Conservation (phyloP, 2,113 vertebrate species). For the Cisticola juncidis region DNA sequence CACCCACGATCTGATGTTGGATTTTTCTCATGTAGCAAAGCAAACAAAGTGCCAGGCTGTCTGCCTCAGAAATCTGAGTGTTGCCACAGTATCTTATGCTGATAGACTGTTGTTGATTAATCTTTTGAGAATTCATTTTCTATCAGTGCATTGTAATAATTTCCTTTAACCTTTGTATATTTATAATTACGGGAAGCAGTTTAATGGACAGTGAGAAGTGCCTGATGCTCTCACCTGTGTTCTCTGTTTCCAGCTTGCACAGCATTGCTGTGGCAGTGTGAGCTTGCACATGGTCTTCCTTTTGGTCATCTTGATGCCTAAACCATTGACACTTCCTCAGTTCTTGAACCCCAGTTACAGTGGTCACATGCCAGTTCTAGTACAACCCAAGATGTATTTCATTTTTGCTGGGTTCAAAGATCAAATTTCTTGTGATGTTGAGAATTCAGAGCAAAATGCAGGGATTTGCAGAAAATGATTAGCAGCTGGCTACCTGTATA, state of each 20-base stretch:
- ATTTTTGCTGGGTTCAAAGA: not conserved
- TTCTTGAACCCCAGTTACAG: not conserved
- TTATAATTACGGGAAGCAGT: constrained; percentile 16
- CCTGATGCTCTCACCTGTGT: constrained; percentile 15
- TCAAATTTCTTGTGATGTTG: not conserved
- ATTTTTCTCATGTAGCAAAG: not conserved
- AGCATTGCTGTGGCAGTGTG: not conserved
- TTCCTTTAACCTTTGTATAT: constrained; percentile 28
- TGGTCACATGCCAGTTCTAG: not conserved
- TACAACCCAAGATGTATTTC: not conserved
- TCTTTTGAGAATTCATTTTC: constrained; percentile 5
- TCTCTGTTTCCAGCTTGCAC: not conserved
- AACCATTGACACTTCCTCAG: not conserved
- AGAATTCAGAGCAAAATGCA: not conserved
- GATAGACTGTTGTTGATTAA: not conserved
- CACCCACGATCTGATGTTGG: not conserved
- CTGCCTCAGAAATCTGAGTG: not conserved
- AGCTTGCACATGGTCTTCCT: not conserved
- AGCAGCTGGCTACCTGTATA: not conserved
- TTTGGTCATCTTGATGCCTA: not conserved
- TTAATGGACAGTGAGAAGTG: not conserved
- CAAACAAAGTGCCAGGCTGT: not conserved
- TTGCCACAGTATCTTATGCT: not conserved
- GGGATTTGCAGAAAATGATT: not conserved
- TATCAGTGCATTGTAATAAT: not conserved